Base-by-base conservation (phyloP, 2,113 vertebrate genomes). In the Hepsetus odoe region DNA sequence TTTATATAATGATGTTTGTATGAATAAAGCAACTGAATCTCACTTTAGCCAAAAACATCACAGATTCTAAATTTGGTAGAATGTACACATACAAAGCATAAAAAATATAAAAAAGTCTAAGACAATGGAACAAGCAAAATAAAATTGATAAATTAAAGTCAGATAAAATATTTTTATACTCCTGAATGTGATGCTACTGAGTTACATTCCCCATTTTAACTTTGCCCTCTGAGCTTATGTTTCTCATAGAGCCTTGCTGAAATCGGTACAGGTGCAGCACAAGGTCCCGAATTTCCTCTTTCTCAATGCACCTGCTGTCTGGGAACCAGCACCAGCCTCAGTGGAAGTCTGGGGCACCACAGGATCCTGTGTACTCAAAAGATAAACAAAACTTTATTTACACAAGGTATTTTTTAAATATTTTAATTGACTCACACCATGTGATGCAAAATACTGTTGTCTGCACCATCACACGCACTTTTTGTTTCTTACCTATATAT, bases 251-350 rank as follows among this genome's bases (percentile, higher is more conserved):
- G 86, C 85, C 90, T 49, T 88, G 93, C 84, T 98, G 98, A 79
- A 92, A 91, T 72, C 95, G 92, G 84, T 95, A 94, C 40, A 98
- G 89, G 82, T 94, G 92, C 79, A 99, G 92, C 68, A 99, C 93
- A 64, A 99, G 90, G 77, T 98, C 93, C 83, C 95, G 87, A 88
- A 99, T 97, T 85, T 96, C 93, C 72, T 98, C 96, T 90, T 99
- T 99, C 86, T 88, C 92, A 85, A n/a, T 94, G 94, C 83, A 98
- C 95, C 80, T 95, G 88, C 58, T 95, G 94, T 72, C 95, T 81
- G 95, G 91, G 86, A 99, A 99, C 98, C 97, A 99, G 16, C 86
- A 92, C 77, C 81, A 99, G 91, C 24, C 92, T 88, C 82, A 98
- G 84, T 0, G 98, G 96, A 49, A 95, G 90, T 64, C 97, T 95